Evolutionary conservation across 2,797 vertebrate genomes (phyloP), one percentile per base, ranked within the genome.

Genomic region (Enteromius argenteus): DNA sequence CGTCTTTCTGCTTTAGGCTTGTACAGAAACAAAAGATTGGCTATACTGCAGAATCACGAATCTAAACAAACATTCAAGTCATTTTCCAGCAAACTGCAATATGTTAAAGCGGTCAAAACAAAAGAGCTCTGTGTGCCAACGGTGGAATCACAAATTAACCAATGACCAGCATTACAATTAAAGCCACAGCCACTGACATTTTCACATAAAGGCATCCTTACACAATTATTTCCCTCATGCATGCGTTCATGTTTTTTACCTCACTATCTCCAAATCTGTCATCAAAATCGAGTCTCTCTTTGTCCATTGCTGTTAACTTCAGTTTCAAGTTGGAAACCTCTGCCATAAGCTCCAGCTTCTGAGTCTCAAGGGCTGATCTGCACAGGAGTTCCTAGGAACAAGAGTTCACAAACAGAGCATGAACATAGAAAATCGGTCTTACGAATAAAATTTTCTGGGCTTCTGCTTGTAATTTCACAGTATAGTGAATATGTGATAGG

Each of bases 291-390:
- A 96, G 83, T 73, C 96, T 93, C 71, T 99, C 96, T 89, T 97
- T 98, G 86, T 98, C 97, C 56, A 97, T 92, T 49, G 94, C 87
- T 0, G 96, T 96, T 85, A 98, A 92, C 86, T 98, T 99, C 86
- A 99, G 91, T 91, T 98, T 99, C 80, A 99, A 91, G 89, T 97
- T 98, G 86, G 98, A 99, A 89, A 99, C 91, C 92, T 99, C 98
- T 11, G 97, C 95, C 92, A 98, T 97, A 79, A 99, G 95, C 58
- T 99, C 97, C 53, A 98, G 87, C 89, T 99, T 99, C 93, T 99
- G 98, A 62, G 94, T 97, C 93, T 99, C 98, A 85, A 99, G 93
- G 1, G 97, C 89, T 4, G 95, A 96, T 90, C 98, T 94, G 90
- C 97, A 98, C 86, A 98, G 87, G 76, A 99, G 96, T 87, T 99